A percentile compares a stretch with the other conserved stretches of the same genome.
These are phyloP conservation scores for Archilochus colubris DNA, from an alignment of 2,113 vertebrate species.

Conservation along the genomic window DNA sequence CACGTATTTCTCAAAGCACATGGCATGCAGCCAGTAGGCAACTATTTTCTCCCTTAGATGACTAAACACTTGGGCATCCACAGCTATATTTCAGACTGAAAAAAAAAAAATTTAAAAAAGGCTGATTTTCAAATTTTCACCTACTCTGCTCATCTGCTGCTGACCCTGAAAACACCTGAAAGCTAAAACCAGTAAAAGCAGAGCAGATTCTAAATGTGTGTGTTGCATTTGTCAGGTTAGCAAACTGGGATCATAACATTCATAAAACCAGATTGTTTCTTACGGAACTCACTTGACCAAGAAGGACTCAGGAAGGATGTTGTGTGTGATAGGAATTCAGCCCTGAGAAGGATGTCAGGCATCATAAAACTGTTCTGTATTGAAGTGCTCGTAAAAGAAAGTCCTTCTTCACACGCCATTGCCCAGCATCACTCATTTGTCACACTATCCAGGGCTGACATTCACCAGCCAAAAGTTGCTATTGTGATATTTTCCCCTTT, in stretches of 20 bases:
- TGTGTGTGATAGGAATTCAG: conserved; percentile 10
- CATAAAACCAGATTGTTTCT: not conserved
- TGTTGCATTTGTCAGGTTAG: not conserved
- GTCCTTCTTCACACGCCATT: conserved; percentile 8
- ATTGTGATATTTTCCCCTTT: not conserved
- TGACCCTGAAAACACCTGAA: not conserved
- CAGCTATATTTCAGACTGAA: not conserved
- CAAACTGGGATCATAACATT: not conserved
- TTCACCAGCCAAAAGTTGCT: not conserved
- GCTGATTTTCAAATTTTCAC: not conserved
- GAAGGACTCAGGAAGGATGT: conserved; percentile 30
- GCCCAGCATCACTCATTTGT: not conserved
- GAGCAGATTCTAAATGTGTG: rapidly evolving
- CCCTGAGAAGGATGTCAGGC: conserved; percentile 55
- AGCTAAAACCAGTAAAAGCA: not conserved
- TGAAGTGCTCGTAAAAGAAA: not conserved
- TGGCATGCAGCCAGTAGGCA: not conserved
- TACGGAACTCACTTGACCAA: not conserved
- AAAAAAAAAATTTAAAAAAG: not conserved
- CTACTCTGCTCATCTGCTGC: not conserved
- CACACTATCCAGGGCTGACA: not conserved
- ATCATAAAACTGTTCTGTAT: not conserved
- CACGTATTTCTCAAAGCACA: not conserved
- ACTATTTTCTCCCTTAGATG: not conserved
- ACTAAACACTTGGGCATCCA: not conserved